phyloP scores from a whole-genome alignment of 1,140 invertebrate genomes.

The Cotesia chilonis region DNA sequence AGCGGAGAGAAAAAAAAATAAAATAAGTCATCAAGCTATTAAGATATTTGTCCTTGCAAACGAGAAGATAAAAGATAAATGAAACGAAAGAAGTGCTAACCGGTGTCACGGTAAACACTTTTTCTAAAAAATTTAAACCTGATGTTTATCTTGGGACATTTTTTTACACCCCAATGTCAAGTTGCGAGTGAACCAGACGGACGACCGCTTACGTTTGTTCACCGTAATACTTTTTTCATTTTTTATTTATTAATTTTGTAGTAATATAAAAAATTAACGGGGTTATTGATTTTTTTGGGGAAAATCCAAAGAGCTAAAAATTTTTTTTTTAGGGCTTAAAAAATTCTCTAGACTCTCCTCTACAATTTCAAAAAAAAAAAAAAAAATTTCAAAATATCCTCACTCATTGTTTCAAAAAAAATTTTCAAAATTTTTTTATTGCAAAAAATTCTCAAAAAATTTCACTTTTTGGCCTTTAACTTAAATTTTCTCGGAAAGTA shows the following conservation, averaged over 20 bases:
- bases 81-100: constrained; percentile 37
- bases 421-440: no score
- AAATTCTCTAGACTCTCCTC: no score
- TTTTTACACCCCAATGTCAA: constrained; percentile 32
- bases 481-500: no score
- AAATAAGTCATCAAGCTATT: constrained; percentile 15
- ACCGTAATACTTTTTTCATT: not conserved
- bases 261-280: no score
- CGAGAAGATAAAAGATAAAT: constrained; percentile 25
- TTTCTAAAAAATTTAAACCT: constrained; percentile 22
- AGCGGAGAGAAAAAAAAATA: constrained; percentile 20
- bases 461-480: no score
- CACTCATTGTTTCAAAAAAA: no score
- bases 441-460: no score
- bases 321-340: no score
- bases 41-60: constrained; percentile 15
- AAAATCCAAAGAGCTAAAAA: no score
- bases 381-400: no score
- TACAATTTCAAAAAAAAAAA: no score
- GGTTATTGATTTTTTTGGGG: no score
- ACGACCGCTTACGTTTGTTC: not conserved
- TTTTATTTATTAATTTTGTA: not conserved
- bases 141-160: constrained; percentile 27
- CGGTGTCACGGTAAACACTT: constrained; percentile 35
- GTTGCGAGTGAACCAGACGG: constrained; percentile 18